Conservation (phyloP, 2,888 invertebrate genomes). For the Lepeophtheirus nordmannii region DNA sequence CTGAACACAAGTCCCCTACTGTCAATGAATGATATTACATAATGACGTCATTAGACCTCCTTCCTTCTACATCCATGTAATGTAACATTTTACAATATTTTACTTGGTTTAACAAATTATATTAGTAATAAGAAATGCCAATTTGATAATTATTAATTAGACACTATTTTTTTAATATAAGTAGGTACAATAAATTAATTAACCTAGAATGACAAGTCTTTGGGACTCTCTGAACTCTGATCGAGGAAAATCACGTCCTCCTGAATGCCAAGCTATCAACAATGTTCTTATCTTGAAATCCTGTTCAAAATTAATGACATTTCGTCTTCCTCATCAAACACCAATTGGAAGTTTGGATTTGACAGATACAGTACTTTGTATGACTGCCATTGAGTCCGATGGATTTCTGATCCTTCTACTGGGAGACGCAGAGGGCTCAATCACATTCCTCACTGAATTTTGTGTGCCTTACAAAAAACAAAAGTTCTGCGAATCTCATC, state of each 20-base stretch:
- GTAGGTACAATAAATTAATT: too few species aligned
- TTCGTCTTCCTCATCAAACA: not conserved
- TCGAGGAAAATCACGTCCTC: not conserved
- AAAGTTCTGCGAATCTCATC: not conserved
- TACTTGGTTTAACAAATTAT: too few species aligned
- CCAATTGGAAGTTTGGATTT: not conserved
- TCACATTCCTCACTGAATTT: not conserved
- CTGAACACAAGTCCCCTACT: too few species aligned
- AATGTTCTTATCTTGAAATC: not conserved
- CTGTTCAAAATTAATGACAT: not conserved
- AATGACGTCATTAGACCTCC: too few species aligned
- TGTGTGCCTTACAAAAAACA: constrained; percentile 1
- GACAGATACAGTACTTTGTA: not conserved
- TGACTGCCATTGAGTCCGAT: not conserved
- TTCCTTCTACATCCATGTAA: too few species aligned
- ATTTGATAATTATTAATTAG: too few species aligned
- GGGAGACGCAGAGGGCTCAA: not conserved
- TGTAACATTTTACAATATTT: too few species aligned
- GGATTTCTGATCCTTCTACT: not conserved
- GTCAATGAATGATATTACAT: too few species aligned
- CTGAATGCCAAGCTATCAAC: not conserved
- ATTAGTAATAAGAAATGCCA: too few species aligned
- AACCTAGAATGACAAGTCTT: not conserved
- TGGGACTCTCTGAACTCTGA: not conserved
- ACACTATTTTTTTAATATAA: too few species aligned